Conservation (phyloP, 2,888 invertebrate species). For the Xanthorhoe designata region DNA sequence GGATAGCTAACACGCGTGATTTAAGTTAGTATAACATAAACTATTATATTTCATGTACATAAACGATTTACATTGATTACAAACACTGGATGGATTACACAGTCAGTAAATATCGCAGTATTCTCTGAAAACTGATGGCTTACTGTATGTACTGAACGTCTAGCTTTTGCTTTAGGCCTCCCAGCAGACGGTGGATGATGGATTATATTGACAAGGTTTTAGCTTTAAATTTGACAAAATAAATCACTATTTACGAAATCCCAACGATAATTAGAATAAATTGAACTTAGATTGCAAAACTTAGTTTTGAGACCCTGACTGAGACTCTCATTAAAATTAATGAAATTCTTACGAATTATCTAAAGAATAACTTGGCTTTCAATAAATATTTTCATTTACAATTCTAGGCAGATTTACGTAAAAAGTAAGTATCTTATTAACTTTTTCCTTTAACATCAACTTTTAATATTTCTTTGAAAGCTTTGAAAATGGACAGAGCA, state of each 20-base stretch:
- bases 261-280: neutral
- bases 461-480: neutral
- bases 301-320: neutral
- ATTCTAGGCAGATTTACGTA: neutral
- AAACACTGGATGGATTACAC: no score
- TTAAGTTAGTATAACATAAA: no score
- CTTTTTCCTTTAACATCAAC: neutral
- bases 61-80: no score
- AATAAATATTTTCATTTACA: neutral
- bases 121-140: no score
- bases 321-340: neutral
- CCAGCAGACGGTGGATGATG: no score
- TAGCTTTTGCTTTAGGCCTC: no score
- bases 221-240: neutral
- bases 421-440: neutral
- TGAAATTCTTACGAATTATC: neutral
- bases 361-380: neutral
- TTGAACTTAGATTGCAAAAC: neutral
- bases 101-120: no score
- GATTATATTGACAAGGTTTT: neutral
- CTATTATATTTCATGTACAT: no score
- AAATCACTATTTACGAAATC: neutral
- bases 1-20: no score
- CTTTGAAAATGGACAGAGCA: neutral
- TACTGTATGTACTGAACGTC: no score